Base-by-base conservation (phyloP, 2,797 vertebrate species). In the Lepus oiostolus region DNA sequence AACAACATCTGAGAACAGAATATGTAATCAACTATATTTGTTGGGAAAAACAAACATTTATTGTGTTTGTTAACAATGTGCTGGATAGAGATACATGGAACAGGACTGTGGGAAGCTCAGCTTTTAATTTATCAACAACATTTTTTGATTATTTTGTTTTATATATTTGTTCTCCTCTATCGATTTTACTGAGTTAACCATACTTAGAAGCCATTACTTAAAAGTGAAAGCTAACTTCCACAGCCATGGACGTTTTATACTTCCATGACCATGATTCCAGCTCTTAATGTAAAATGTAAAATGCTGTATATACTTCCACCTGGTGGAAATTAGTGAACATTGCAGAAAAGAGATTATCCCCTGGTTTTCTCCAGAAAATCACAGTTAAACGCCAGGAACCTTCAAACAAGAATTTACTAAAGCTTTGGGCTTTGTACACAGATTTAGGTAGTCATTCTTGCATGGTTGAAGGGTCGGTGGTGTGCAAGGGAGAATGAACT, bases 231-330 rank as follows among this genome's bases (percentile, higher is more conserved):
- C 30, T 54, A 71, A 72, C 21, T 62, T 52, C 9, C 14, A 17
- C 54, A 58, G 42, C 42, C 42, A 8, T 22, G 7, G 77, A 30
- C 17, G 9, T 70, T 16, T 68, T 83, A 5, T 28, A 5, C 16
- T 35, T 85, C 7, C 9, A 4, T 19, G 68, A 62, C 30, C 47
- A 0, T 26, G 28, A 63, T 7, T 32, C 9, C 16, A 72, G 54
- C 38, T n/a, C 54, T 35, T 7, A 0, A 2, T 16, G 26, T 19
- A n/a, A n/a, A n/a, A n/a, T 77, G 28, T 74, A 95, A 91, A 54
- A 60, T 35, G 81, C 35, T 42, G 63, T n/a, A n/a, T 81, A n/a
- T 87, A 68, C 85, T 87, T 28, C 96, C 95, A 60, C 63, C 97
- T 95, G 68, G 63, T 85, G 96, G 93, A n/a, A 11, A 0, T n/a